Percentiles rank a stretch among this genome's conserved stretches.
These are phyloP conservation scores for Corydoras maculifer DNA, from an alignment of 2,113 vertebrate genomes.

Conservation along the genomic window DNA sequence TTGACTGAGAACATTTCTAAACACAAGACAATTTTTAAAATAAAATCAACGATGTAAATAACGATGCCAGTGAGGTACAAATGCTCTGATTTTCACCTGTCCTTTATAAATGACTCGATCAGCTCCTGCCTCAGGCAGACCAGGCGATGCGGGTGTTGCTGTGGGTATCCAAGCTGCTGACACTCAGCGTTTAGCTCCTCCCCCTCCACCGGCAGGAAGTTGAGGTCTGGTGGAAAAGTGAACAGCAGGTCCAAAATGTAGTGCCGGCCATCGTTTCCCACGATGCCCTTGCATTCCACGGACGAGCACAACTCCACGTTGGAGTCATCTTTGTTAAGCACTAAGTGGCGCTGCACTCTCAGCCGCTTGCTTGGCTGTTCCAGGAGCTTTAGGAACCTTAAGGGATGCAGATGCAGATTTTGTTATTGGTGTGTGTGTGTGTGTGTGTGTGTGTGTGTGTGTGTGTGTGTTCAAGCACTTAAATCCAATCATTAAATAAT, in stretches of 20 bases:
- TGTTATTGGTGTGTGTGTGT: neutral
- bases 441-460: no score
- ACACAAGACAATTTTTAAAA: no score
- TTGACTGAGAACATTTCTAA: no score
- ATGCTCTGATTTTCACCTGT: slow-evolving; percentile 66
- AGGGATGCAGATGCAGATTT: neutral
- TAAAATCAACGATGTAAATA: no score
- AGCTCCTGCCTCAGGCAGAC: slow-evolving; percentile 86
- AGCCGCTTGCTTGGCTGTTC: slow-evolving; percentile 82
- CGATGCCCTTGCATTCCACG: slow-evolving; percentile 89
- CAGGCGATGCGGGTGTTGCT: slow-evolving; percentile 76
- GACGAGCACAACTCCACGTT: slow-evolving; percentile 86
- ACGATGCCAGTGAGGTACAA: neutral
- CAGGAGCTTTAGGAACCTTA: slow-evolving; percentile 77
- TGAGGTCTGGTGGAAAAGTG: slow-evolving; percentile 90
- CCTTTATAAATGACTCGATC: slow-evolving; percentile 81
- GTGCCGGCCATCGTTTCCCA: slow-evolving; percentile 86
- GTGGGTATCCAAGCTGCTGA: slow-evolving; percentile 75
- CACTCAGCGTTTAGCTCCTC: slow-evolving; percentile 76
- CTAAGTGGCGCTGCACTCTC: slow-evolving; percentile 81
- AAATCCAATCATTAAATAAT: no score
- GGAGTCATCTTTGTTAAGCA: slow-evolving; percentile 78
- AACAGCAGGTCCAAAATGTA: slow-evolving; percentile 90
- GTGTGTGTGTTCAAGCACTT: no score
- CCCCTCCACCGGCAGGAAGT: slow-evolving; percentile 76